phyloP scores from a whole-genome alignment of 2,113 vertebrate genomes.

The Eubucco bourcierii region DNA sequence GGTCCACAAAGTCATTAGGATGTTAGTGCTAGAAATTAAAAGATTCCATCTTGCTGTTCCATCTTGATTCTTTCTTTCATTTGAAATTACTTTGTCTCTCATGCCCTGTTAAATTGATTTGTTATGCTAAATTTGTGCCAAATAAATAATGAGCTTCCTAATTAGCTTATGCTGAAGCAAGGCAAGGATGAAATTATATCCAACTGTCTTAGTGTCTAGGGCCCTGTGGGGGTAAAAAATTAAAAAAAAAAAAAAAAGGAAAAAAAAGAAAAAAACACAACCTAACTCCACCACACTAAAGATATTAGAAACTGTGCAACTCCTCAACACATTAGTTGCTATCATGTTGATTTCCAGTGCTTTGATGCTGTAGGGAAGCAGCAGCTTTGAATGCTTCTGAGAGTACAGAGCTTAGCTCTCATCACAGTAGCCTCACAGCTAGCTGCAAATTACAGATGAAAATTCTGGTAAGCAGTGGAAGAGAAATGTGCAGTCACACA shows the following conservation, averaged over 20 bases:
- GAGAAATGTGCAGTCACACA: not conserved
- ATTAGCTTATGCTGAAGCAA: constrained; percentile 72
- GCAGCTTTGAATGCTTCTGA: not conserved
- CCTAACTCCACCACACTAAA: not conserved
- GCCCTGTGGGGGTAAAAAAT: not conserved
- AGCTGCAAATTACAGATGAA: not conserved
- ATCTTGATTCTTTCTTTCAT: constrained; percentile 68
- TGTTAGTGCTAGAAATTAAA: constrained; percentile 7
- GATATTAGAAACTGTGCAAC: constrained; percentile 7
- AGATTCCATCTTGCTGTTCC: constrained; percentile 47
- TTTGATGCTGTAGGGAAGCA: constrained; percentile 30
- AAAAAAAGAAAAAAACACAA: not conserved
- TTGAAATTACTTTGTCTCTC: constrained; percentile 62
- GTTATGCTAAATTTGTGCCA: constrained; percentile 74
- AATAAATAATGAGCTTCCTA: constrained; percentile 77
- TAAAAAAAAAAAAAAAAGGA: no score
- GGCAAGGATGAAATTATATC: constrained; percentile 70
- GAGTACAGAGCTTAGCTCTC: not conserved
- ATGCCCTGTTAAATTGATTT: constrained; percentile 74
- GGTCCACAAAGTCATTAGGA: not conserved
- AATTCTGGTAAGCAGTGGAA: not conserved
- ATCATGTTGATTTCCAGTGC: constrained; percentile 33
- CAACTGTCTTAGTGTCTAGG: constrained; percentile 8
- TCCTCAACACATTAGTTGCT: constrained; percentile 24
- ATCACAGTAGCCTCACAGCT: not conserved